A percentile compares a stretch with the other conserved stretches of the same genome.
Evolutionary conservation across 1,140 invertebrate species (phyloP).

Genomic region (Thereuonema tuberculata): DNA sequence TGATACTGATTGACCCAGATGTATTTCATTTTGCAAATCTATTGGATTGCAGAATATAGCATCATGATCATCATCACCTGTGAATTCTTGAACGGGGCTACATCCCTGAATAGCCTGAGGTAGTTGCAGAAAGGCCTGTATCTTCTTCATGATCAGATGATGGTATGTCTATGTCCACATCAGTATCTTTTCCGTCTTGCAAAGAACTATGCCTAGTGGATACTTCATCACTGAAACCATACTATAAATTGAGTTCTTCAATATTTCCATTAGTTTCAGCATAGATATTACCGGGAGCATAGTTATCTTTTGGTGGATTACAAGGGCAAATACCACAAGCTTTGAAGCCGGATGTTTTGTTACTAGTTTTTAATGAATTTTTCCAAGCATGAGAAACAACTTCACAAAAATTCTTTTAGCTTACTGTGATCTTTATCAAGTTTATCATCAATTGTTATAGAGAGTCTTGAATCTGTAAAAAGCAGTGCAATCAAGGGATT

Average conservation of each 20-base stretch:
- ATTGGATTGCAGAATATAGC: no score
- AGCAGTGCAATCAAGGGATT: conserved; percentile 1
- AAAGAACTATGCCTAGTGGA: background rate
- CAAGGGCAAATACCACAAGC: conserved; percentile 24
- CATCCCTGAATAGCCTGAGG: no score
- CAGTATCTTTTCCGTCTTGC: background rate
- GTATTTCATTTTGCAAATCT: background rate
- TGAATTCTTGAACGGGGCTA: background rate
- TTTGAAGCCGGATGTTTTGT: conserved; percentile 23
- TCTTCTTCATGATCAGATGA: background rate
- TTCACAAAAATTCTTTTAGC: background rate
- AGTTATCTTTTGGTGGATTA: conserved; percentile 21
- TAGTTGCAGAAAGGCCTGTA: background rate
- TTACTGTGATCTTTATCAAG: background rate
- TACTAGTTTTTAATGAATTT: conserved; percentile 21
- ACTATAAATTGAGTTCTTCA: background rate
- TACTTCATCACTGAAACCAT: background rate
- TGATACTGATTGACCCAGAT: no score
- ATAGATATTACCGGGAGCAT: conserved; percentile 21
- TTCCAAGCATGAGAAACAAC: conserved; percentile 17
- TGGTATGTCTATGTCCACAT: background rate
- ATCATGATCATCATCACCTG: background rate
- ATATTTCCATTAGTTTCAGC: background rate
- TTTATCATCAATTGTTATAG: background rate
- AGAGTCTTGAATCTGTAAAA: background rate